Base-by-base conservation (phyloP, 2,113 vertebrate genomes). In the Blennius ocellaris region DNA sequence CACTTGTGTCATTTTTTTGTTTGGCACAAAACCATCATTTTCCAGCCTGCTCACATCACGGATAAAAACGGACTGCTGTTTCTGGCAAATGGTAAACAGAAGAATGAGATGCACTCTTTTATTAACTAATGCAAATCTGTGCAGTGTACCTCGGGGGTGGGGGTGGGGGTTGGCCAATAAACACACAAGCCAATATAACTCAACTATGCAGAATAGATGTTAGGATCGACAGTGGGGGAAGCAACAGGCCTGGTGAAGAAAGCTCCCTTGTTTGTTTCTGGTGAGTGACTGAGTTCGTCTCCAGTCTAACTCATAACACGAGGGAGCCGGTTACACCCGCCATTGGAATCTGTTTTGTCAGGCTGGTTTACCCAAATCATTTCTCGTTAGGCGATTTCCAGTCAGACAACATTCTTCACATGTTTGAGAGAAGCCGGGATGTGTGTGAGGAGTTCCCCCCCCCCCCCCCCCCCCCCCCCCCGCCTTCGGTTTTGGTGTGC, bases 401-500 rank as follows among this genome's bases (percentile, higher is more conserved):
- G 81, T 69, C 36, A 2, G 78, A 44, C 8, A 3, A 54, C 86
- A 90, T 91, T 91, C 81, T 78, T 79, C 7, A 41, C 50, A 61
- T 78, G 73, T 79, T 80, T 80, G 43, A 58, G 55, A 48, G 49
- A 57, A 70, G 73, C 43, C 7, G 2, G 53, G 21, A 15, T 58
- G 50, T 56, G 50, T 62, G 40, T 36, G 54, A 56, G 41, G n/a
- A 48, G 58, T 76, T 61, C 21, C 21, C 21, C 21, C 21, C 21
- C 21, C 21, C 21, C 21, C 21, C 21, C 21, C 21, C 21, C 21
- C 21, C 21, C 21, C 21, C 21, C 8, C 63, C 14, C 55, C 85
- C 87, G 87, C 84, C 87, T 86, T 88, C 65, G 71, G 78, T 80
- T 77, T 68, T 81, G 75, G 64, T 78, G 84, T 78, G 83, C 80